A percentile compares a stretch with the other conserved stretches of the same genome.
These are phyloP conservation scores for Caenorhabditis sinica DNA, from an alignment of 2,888 invertebrate genomes.

Conservation along the genomic window DNA sequence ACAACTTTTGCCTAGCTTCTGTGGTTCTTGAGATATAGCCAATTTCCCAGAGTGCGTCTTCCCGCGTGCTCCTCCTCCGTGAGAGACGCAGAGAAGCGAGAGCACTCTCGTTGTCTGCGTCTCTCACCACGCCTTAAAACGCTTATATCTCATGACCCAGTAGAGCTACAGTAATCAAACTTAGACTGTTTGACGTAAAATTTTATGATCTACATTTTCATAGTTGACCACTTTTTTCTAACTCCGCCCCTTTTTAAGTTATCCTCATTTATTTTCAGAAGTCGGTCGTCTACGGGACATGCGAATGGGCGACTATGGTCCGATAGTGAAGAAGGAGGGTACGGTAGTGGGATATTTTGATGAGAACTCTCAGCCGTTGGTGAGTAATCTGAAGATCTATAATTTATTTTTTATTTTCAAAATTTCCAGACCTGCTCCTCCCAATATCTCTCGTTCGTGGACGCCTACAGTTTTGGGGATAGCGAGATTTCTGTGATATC, in stretches of 20 bases:
- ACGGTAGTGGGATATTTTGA: conserved; percentile 50
- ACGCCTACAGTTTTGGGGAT: conserved; percentile 15
- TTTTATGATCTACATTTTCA: not conserved
- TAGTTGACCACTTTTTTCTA: not conserved
- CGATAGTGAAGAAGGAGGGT: conserved; percentile 59
- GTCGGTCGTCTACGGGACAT: conserved; percentile 66
- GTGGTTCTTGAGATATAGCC: not conserved
- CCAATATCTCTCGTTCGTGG: conserved; percentile 29
- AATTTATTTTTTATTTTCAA: not conserved
- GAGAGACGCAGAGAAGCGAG: no score
- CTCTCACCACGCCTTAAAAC: no score
- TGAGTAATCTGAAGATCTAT: conserved; percentile 24
- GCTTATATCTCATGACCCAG: not conserved
- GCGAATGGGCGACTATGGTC: conserved; percentile 43
- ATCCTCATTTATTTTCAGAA: conserved; percentile 47
- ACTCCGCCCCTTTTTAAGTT: not conserved
- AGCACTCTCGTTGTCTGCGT: no score
- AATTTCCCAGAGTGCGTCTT: not conserved
- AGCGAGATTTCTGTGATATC: conserved; percentile 19
- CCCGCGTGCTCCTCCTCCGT: not conserved
- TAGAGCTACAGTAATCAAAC: no score
- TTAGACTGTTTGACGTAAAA: not conserved
- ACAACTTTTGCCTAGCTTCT: no score
- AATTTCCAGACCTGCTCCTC: conserved; percentile 42
- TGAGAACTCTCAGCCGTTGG: conserved; percentile 49